A percentile compares a stretch with the other conserved stretches of the same genome.
These are phyloP conservation scores for Aegotheles bennettii DNA, from an alignment of 2,113 vertebrate species.

Conservation along the genomic window DNA sequence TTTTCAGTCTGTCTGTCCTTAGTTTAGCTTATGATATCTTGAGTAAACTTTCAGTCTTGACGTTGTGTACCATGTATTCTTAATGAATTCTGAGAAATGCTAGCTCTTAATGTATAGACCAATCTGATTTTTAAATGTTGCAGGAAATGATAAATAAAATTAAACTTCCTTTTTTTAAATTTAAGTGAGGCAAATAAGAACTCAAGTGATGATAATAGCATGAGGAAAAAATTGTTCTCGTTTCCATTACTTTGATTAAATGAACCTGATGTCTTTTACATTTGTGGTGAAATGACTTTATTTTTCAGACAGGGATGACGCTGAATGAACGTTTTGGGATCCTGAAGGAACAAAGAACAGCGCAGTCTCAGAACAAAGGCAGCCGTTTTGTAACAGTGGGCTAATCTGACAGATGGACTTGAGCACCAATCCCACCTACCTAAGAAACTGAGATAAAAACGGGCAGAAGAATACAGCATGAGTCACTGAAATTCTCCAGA, in stretches of 20 bases:
- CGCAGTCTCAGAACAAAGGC: conserved; percentile 81
- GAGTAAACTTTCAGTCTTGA: not conserved
- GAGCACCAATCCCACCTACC: not conserved
- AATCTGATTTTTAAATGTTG: not conserved
- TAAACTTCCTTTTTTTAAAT: not conserved
- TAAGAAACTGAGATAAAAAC: conserved; percentile 30
- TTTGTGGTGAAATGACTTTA: not conserved
- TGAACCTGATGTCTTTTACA: not conserved
- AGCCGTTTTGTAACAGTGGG: conserved; percentile 93
- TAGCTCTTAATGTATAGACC: not conserved
- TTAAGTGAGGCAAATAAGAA: not conserved
- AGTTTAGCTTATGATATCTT: not conserved
- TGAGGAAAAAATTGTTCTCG: not conserved
- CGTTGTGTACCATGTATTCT: not conserved
- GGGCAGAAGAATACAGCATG: conserved; percentile 42
- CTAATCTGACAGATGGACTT: conserved; percentile 36
- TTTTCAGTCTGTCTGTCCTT: not conserved
- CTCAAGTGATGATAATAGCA: not conserved
- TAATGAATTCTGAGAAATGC: not conserved
- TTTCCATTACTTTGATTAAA: not conserved
- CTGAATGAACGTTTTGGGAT: conserved; percentile 94
- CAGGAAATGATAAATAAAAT: not conserved
- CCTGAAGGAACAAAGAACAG: conserved; percentile 86
- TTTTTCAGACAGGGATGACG: conserved; percentile 87
- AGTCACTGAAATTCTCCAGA: conserved; percentile 62